Base-by-base conservation (phyloP, 2,113 vertebrate genomes). In the Laticauda colubrina region DNA sequence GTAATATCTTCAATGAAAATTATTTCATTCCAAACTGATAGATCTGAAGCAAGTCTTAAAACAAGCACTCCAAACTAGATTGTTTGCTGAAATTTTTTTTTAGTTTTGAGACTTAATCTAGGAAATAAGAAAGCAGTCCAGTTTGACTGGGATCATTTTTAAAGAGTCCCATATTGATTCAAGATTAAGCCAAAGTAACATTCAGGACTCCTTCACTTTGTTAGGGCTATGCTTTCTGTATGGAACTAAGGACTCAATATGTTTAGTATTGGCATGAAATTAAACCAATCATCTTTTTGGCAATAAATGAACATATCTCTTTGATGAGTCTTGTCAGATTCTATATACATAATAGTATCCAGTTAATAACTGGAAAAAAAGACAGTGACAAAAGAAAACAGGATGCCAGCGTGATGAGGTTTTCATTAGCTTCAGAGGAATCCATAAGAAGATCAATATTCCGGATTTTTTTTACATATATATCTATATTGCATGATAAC, bases 21-120 rank as follows among this genome's bases (percentile, higher is more conserved):
- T 81, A 39, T 43, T 81, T 81, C 34, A 81, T 81, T 81, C 20
- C 18, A 81, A 39, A 81, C 0, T 1, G 34, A 81, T 39, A 43
- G 75, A 18, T 18, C 18, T 81, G 34, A 43, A 81, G 69, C 34
- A 20, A 34, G 34, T 39, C 69, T 59, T 69, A 29, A 26, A 0
- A 81, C 12, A 94, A 92, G 92, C 4, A 23, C 12, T 15, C 86
- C 1, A 93, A 94, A 95, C 1, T 90, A 14, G 90, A 61, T 5
- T 87, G 0, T 10, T 8, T 39, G 39, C 69, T 81, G 2, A 43
- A 7, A 18, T 3, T 15, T 69, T 69, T 26, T 61, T 34, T 91
- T 57, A n/a, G 3, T 8, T 29, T 51, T 34, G 57, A 51, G 21
- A 56, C 8, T 0, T 81, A 18, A 81, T 43, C 75, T 81, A 43